A percentile compares a stretch with the other conserved stretches of the same genome.
Evolutionary conservation across 2,797 vertebrate species (phyloP).

Genomic region (Benthosema pterotum): DNA sequence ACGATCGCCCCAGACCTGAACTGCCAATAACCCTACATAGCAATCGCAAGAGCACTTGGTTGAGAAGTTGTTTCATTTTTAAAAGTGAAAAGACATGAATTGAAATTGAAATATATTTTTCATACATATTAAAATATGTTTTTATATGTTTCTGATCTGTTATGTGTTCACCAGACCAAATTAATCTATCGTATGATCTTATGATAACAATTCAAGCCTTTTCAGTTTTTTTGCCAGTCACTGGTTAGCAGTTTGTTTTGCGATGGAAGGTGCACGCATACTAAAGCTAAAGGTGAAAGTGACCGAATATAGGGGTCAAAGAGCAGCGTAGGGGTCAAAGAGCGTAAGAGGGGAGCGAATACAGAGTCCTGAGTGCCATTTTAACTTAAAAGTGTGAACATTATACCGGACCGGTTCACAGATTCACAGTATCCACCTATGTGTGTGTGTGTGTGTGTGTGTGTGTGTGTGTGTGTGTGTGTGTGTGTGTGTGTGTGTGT

Average conservation of each 20-base stretch:
- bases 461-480: no score
- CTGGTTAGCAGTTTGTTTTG: not conserved
- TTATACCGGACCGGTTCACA: no score
- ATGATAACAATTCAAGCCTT: slow-evolving; percentile 7
- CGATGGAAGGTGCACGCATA: not conserved
- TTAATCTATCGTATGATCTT: not conserved
- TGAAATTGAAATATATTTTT: no score
- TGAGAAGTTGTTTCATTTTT: slow-evolving; percentile 1
- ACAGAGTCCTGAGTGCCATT: not conserved
- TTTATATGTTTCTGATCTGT: not conserved
- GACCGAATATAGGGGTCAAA: slow-evolving; percentile 12
- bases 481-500: no score
- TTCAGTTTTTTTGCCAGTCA: slow-evolving; percentile 24
- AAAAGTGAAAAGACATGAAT: slow-evolving; percentile 37
- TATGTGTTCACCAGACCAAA: not conserved
- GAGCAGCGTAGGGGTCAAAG: slow-evolving; percentile 27
- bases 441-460: no score
- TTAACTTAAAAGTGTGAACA: not conserved
- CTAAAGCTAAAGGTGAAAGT: slow-evolving; percentile 14
- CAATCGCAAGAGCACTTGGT: not conserved
- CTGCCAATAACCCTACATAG: no score
- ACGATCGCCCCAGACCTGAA: no score
- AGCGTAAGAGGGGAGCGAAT: slow-evolving; percentile 13
- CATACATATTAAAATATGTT: no score
- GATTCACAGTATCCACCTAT: no score